These are phyloP conservation scores for Dendroctonus valens DNA, from an alignment of 1,140 invertebrate species.

Conservation along the genomic window DNA sequence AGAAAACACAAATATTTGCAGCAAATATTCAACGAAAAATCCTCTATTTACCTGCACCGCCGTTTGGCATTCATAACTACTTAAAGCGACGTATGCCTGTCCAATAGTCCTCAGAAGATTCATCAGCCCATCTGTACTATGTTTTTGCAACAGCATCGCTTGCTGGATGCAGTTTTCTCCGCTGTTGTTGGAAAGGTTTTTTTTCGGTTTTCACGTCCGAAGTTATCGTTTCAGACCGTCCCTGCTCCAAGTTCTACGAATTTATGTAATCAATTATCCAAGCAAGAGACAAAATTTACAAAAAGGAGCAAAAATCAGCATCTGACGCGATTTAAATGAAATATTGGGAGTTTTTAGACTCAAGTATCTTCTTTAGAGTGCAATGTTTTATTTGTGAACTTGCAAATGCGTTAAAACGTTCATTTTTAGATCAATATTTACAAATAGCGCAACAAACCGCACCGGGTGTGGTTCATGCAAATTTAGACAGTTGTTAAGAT, in stretches of 20 bases:
- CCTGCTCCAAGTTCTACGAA: conserved; percentile 52
- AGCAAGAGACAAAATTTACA: too few species aligned
- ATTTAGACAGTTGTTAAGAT: too few species aligned
- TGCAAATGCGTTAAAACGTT: too few species aligned
- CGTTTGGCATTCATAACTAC: conserved; percentile 82
- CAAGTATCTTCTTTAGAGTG: too few species aligned
- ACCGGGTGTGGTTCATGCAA: too few species aligned
- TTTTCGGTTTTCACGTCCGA: conserved; percentile 55
- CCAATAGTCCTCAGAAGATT: conserved; percentile 78
- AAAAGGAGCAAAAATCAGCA: too few species aligned
- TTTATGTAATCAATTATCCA: not conserved
- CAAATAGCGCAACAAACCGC: too few species aligned
- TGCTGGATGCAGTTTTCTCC: conserved; percentile 56
- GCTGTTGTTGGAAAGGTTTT: conserved; percentile 50
- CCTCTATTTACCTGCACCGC: conserved; percentile 57
- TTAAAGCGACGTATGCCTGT: conserved; percentile 78
- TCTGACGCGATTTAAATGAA: too few species aligned
- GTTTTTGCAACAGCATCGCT: conserved; percentile 67
- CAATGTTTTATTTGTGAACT: too few species aligned
- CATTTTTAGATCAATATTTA: too few species aligned
- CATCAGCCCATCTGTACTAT: conserved; percentile 86
- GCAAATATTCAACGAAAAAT: conserved; percentile 1
- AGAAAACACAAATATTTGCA: not conserved
- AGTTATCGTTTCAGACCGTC: conserved; percentile 64
- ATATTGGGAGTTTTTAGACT: too few species aligned